Evolutionary conservation across 2,797 vertebrate genomes (phyloP).

Genomic region (Eulemur albifrons): DNA sequence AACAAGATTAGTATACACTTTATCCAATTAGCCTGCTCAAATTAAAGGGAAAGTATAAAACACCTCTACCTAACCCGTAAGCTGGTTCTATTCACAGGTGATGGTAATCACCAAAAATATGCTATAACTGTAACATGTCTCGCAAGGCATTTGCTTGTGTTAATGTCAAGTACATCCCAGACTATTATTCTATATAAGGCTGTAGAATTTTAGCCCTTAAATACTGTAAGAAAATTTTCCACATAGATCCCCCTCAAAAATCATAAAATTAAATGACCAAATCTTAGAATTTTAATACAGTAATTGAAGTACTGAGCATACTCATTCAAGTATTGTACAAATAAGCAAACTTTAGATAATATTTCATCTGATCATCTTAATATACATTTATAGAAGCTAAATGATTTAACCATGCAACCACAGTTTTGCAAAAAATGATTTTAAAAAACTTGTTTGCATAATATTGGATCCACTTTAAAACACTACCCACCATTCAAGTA

Average conservation of each 20-base stretch:
- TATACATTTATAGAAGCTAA: slow-evolving; percentile 10
- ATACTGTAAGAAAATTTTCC: neutral
- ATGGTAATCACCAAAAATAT: slow-evolving; percentile 43
- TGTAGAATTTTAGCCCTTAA: slow-evolving; percentile 11
- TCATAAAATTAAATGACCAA: neutral
- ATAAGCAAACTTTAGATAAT: slow-evolving; percentile 8
- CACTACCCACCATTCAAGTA: neutral
- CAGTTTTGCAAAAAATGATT: neutral
- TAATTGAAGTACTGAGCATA: neutral
- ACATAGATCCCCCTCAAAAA: neutral
- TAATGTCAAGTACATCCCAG: neutral
- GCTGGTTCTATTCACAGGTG: neutral
- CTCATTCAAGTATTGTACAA: neutral
- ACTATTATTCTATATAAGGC: neutral
- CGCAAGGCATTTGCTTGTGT: neutral
- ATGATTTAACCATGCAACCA: neutral
- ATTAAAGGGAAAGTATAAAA: slow-evolving; percentile 42
- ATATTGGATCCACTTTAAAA: slow-evolving; percentile 2
- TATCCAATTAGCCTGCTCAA: slow-evolving; percentile 16
- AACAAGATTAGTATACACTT: slow-evolving; percentile 35
- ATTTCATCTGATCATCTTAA: neutral
- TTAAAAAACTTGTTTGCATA: neutral
- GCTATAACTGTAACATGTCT: neutral
- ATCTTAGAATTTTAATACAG: neutral
- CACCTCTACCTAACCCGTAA: neutral